Base-by-base conservation (phyloP, 2,113 vertebrate species). In the Colius striatus region DNA sequence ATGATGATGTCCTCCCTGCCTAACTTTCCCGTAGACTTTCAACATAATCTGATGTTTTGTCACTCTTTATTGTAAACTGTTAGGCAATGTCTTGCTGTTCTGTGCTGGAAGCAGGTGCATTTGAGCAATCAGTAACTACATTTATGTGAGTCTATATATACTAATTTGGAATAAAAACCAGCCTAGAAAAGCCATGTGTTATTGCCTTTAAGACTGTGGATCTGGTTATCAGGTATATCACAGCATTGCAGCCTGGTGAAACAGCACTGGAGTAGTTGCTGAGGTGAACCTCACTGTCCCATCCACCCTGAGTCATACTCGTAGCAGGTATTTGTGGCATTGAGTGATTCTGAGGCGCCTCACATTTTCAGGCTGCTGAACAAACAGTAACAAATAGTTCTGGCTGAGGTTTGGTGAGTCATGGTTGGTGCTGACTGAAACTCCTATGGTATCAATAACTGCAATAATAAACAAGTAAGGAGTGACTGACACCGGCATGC, bases 351-450 rank as follows among this genome's bases (percentile, higher is more conserved):
- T 51, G 94, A 89, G 89, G 84, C 63, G 16, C 84, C 87, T 75
- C 1, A 29, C 7, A 1, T 95, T 48, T 87, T 75, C 84, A 91
- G 85, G 85, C n/a, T 25, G 87, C 91, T 90, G 87, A 92, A 90
- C 85, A 91, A 90, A 96, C 91, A 81, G 1, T 66, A 77, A 62
- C 82, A 80, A 58, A 74, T 71, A 25, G 86, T 81, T 86, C 90
- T 91, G 85, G 78, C 88, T 95, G 96, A 92, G 94, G 93, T 96
- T 92, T 95, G 92, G 94, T 95, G 96, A 95, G 89, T 97, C 96
- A 96, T 7, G 94, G 57, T 92, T 84, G 62, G 92, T 74, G 86
- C 93, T 88, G 85, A 53, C 88, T 88, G 94, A 93, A 90, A 88
- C 90, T 88, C 11, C 0, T 76, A 8, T n/a, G 73, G 26, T 88